Conservation (phyloP, 1,140 invertebrate genomes). For the Marisa cornuarietis region DNA sequence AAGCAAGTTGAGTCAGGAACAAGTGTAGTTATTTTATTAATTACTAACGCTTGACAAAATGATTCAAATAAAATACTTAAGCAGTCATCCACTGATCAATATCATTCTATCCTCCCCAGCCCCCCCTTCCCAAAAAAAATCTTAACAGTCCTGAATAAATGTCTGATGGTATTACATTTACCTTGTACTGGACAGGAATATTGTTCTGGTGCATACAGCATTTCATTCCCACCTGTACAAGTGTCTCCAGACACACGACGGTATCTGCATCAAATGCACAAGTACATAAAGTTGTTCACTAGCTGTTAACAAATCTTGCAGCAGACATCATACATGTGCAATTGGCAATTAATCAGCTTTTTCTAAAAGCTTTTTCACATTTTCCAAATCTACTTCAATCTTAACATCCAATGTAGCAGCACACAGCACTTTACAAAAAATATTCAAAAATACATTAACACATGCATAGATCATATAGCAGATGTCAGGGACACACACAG, state of each 20-base stretch:
- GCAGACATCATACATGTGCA: too few species aligned
- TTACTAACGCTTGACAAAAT: not conserved
- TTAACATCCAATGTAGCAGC: too few species aligned
- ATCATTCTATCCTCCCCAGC: too few species aligned
- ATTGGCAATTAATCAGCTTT: too few species aligned
- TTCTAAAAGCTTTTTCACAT: too few species aligned
- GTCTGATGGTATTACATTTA: slow-evolving; percentile 23
- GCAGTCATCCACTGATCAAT: not conserved
- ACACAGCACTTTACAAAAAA: too few species aligned
- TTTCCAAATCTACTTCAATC: too few species aligned
- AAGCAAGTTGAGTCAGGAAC: not conserved
- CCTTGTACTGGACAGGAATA: slow-evolving; percentile 71
- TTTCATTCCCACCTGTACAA: slow-evolving; percentile 77
- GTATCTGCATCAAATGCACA: slow-evolving; percentile 68
- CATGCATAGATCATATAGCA: too few species aligned
- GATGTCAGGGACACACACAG: too few species aligned
- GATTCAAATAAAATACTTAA: not conserved
- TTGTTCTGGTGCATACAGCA: slow-evolving; percentile 76
- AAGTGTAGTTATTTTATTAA: not conserved
- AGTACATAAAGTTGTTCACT: too few species aligned
- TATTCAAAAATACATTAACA: too few species aligned
- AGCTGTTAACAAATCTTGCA: too few species aligned
- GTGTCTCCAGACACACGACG: slow-evolving; percentile 82
- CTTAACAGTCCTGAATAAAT: not conserved
- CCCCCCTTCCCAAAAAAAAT: not conserved